phyloP scores from a whole-genome alignment of 2,113 vertebrate species.

The Pongo pygmaeus region DNA sequence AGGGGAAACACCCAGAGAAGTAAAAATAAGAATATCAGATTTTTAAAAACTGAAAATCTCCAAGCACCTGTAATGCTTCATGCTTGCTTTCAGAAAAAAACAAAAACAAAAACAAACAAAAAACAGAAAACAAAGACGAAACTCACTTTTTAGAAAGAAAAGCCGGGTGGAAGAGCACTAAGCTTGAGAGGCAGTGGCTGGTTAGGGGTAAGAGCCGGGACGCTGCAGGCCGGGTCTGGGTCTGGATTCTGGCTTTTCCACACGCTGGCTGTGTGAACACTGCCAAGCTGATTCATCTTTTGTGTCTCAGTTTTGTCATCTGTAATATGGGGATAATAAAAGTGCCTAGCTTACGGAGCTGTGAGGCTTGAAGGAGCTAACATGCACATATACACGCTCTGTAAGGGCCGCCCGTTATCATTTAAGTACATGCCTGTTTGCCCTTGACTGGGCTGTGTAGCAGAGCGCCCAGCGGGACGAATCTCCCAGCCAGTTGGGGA shows the following conservation, averaged over 20 bases:
- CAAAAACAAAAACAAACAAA: too few species aligned
- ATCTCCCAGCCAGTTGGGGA: not conserved
- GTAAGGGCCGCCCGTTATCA: not conserved
- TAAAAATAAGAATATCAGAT: conserved; percentile 53
- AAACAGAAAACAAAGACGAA: not conserved
- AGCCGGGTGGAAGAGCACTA: not conserved
- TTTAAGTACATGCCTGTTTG: not conserved
- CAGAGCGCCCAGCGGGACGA: not conserved
- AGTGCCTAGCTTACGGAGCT: not conserved
- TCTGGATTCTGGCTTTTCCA: not conserved
- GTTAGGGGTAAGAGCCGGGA: not conserved
- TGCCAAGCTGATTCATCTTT: not conserved
- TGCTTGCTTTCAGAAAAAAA: conserved; percentile 34
- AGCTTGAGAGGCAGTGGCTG: not conserved
- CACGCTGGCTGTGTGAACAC: not conserved
- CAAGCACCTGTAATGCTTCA: conserved; percentile 15
- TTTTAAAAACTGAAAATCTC: conserved; percentile 45
- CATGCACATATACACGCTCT: not conserved
- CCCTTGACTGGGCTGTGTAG: not conserved
- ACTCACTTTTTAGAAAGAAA: conserved; percentile 12
- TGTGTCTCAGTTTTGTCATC: not conserved
- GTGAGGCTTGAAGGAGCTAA: not conserved
- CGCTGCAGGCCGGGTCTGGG: not conserved
- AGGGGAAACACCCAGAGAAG: not conserved
- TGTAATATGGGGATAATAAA: not conserved